Conservation (phyloP, 2,797 vertebrate genomes). For the Rhabdomys pumilio region DNA sequence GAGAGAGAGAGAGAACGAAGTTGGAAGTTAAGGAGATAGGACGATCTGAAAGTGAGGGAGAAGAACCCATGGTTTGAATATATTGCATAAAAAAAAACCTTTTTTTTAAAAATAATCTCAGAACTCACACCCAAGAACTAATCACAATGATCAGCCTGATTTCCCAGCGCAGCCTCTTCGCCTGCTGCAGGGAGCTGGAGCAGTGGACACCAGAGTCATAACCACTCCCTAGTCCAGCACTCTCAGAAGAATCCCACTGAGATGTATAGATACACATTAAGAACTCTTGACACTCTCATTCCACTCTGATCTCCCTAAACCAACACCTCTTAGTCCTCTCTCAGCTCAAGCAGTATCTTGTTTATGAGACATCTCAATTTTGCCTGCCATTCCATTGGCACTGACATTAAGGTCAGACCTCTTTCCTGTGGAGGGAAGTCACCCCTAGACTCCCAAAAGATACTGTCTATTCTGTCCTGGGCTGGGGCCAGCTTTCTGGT, state of each 20-base stretch:
- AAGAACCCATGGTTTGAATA: too few relatives aligned
- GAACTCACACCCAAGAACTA: not conserved
- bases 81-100: too few relatives aligned
- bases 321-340: not conserved
- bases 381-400: not conserved
- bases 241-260: not conserved
- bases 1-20: too few relatives aligned
- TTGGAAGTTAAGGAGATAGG: not conserved
- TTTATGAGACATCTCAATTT: not conserved
- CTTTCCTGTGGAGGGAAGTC: not conserved
- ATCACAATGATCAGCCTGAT: not conserved
- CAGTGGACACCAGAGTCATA: not conserved
- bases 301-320: not conserved
- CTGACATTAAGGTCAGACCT: not conserved
- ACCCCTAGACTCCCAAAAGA: not conserved
- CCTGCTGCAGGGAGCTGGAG: not conserved
- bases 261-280: not conserved
- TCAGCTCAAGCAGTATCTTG: not conserved
- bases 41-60: not conserved
- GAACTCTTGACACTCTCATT: too few relatives aligned
- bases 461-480: not conserved
- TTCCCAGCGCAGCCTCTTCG: not conserved
- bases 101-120: not conserved
- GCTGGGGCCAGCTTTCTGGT: not conserved
- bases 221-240: not conserved